phyloP scores from a whole-genome alignment of 2,797 vertebrate genomes.

The Neostethus bicornis region DNA sequence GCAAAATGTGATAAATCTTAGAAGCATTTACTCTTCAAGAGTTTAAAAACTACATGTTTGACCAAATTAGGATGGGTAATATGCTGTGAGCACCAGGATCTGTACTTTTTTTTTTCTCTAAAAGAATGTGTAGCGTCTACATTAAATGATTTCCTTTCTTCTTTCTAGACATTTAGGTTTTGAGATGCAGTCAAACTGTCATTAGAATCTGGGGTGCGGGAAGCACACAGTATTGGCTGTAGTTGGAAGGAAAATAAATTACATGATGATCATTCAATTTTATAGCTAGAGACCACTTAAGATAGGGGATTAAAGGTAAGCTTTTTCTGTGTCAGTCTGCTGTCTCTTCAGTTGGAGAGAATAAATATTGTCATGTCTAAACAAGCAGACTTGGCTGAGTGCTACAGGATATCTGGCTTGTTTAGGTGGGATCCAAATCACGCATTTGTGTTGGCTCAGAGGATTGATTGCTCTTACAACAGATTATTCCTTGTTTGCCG shows the following conservation, averaged over 20 bases:
- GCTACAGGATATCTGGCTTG: constrained; percentile 59
- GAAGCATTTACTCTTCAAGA: constrained; percentile 4
- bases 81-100: no score
- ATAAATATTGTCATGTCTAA: constrained; percentile 63
- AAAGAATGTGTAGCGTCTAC: neutral
- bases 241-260: constrained; percentile 18
- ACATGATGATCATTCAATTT: constrained; percentile 40
- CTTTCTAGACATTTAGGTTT: neutral
- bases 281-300: constrained; percentile 28
- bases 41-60: constrained; percentile 13
- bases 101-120: constrained; percentile 7
- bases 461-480: constrained; percentile 73
- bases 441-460: constrained; percentile 62
- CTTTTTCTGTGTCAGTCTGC: constrained; percentile 50
- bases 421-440: constrained; percentile 72
- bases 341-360: constrained; percentile 48
- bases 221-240: neutral
- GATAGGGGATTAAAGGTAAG: constrained; percentile 58
- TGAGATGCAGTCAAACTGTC: neutral
- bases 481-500: constrained; percentile 78
- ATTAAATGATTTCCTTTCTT: neutral
- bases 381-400: constrained; percentile 68
- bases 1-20: constrained; percentile 1
- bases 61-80: no score
- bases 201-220: no score